Evolutionary conservation across 1,140 invertebrate genomes (phyloP).

Genomic region (Drosophila arawakana): DNA sequence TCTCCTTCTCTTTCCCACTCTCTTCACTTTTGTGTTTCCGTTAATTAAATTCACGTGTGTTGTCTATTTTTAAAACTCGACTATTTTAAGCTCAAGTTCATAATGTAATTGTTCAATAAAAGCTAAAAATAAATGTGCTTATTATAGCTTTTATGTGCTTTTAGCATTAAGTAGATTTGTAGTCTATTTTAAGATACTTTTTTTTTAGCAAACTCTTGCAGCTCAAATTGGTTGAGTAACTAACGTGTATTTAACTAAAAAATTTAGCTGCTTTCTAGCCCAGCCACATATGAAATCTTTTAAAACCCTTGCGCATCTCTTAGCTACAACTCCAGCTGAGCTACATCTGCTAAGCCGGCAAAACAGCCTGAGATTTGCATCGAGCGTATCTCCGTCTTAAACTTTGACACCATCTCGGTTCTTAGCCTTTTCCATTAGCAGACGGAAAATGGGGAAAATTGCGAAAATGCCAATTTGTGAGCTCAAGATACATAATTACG

Average conservation of each 20-base stretch:
- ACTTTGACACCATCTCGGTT: conserved; percentile 5
- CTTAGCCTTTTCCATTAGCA: conserved; percentile 23
- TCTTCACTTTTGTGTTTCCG: background rate
- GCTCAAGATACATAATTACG: conserved; percentile 31
- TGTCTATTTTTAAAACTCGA: conserved; percentile 7
- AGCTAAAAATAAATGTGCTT: conserved; percentile 18
- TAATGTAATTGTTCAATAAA: conserved; percentile 8
- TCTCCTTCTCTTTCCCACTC: background rate
- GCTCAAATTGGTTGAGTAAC: too few relatives aligned
- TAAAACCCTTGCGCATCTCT: background rate
- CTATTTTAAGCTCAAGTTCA: conserved; percentile 9
- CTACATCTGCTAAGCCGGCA: background rate
- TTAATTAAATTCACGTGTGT: background rate
- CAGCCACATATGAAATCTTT: background rate
- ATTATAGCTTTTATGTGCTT: background rate
- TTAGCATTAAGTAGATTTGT: background rate
- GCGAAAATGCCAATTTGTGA: conserved; percentile 4
- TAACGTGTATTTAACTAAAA: too few relatives aligned
- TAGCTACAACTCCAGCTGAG: background rate
- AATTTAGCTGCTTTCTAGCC: background rate
- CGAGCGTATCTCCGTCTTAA: background rate
- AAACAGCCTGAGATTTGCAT: background rate
- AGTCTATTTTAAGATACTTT: background rate
- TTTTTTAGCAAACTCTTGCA: too few relatives aligned
- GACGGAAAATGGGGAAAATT: background rate